phyloP scores from a whole-genome alignment of 2,113 vertebrate genomes.

The Corydoras maculifer region DNA sequence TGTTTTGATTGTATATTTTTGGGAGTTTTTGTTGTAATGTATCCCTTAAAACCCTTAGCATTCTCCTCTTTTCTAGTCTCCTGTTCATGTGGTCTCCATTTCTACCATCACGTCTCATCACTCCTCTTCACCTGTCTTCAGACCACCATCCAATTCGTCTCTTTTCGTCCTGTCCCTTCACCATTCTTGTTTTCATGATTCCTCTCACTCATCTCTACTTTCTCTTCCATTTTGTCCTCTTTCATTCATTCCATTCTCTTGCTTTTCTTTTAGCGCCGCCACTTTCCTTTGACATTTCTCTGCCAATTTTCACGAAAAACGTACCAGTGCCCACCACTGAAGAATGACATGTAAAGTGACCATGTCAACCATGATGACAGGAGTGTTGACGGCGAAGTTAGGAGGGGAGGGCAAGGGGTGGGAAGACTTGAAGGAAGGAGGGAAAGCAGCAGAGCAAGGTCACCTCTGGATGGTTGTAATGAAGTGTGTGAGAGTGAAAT shows the following conservation, averaged over 20 bases:
- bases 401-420: conserved; percentile 44
- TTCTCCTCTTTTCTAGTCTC: neutral
- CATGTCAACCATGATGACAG: conserved; percentile 11
- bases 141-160: neutral
- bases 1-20: no score
- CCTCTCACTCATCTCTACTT: neutral
- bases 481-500: conserved; percentile 49
- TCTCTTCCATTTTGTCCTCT: neutral
- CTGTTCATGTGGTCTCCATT: neutral
- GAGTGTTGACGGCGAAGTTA: neutral
- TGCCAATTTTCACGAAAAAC: conserved; percentile 32
- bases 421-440: conserved; percentile 41
- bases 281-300: neutral
- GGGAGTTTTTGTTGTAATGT: no score
- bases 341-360: conserved; percentile 50
- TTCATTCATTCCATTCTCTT: no score
- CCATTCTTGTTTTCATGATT: neutral
- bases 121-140: neutral
- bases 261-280: no score
- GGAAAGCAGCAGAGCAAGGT: conserved; percentile 48
- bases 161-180: neutral
- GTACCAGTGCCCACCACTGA: conserved; percentile 59
- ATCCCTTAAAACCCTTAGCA: no score
- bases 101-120: neutral
- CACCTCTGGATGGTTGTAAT: conserved; percentile 48